phyloP scores from a whole-genome alignment of 2,888 invertebrate species.

The Panzeria rudis region DNA sequence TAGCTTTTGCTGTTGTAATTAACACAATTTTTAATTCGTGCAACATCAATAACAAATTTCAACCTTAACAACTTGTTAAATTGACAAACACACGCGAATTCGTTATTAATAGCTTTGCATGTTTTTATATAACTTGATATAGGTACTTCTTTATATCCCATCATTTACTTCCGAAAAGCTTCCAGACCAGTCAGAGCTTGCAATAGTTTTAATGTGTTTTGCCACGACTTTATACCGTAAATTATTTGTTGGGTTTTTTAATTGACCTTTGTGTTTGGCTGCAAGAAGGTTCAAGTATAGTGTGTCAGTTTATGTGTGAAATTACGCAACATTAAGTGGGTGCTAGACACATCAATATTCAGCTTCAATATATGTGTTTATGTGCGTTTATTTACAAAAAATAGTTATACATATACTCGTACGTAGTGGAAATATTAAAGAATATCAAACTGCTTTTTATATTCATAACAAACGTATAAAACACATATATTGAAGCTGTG shows the following conservation, averaged over 20 bases:
- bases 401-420: no score
- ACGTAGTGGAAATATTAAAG: no score
- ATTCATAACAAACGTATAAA: no score
- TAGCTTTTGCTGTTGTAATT: constrained; percentile 8
- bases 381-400: no score
- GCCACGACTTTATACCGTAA: constrained; percentile 28
- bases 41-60: constrained; percentile 67
- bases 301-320: no score
- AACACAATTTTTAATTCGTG: constrained; percentile 59
- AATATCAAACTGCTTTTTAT: no score
- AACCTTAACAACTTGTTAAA: constrained; percentile 81
- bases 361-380: no score
- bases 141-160: constrained; percentile 60
- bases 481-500: no score
- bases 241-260: background rate
- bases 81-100: constrained; percentile 82
- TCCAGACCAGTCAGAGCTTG: background rate
- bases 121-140: constrained; percentile 81
- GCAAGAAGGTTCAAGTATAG: no score
- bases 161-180: background rate
- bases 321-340: no score
- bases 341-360: no score
- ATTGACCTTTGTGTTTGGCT: background rate
- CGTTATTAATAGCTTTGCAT: constrained; percentile 81
- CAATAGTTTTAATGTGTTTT: background rate